Conservation (phyloP, 2,113 vertebrate genomes). For the Pithys albifrons region DNA sequence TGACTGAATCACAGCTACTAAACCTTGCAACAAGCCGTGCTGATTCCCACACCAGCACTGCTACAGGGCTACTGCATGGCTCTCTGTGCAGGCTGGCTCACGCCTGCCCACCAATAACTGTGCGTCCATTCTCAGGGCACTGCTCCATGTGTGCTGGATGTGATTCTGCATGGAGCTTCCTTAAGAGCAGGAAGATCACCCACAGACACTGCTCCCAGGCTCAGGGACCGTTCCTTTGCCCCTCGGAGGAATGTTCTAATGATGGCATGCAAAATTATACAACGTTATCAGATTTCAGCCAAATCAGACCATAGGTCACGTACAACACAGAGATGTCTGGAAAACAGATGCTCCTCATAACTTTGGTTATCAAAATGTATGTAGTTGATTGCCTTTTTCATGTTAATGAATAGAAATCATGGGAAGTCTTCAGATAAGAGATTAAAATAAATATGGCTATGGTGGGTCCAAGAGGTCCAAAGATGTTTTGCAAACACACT, state of each 20-base stretch:
- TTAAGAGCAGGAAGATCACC: slow-evolving; percentile 17
- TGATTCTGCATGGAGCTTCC: not conserved
- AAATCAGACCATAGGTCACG: slow-evolving; percentile 34
- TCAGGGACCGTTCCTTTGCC: not conserved
- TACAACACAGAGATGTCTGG: slow-evolving; percentile 38
- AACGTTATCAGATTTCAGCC: slow-evolving; percentile 54
- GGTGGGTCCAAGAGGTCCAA: not conserved
- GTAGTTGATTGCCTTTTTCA: not conserved
- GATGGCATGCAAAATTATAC: slow-evolving; percentile 46
- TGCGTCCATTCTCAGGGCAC: not conserved
- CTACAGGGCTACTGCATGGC: accelerated
- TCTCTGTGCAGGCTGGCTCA: not conserved
- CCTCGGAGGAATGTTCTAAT: slow-evolving; percentile 12
- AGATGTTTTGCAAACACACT: not conserved
- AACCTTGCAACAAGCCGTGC: not conserved
- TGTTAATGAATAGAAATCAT: not conserved
- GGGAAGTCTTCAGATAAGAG: not conserved
- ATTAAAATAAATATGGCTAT: not conserved
- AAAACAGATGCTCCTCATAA: slow-evolving; percentile 52
- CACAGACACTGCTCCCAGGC: not conserved
- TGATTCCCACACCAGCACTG: accelerated
- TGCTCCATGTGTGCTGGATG: not conserved
- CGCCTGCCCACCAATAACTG: not conserved
- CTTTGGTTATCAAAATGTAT: slow-evolving; percentile 23
- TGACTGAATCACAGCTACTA: not conserved